Base-by-base conservation (phyloP, 2,888 invertebrate genomes). In the Coenonympha arcania region DNA sequence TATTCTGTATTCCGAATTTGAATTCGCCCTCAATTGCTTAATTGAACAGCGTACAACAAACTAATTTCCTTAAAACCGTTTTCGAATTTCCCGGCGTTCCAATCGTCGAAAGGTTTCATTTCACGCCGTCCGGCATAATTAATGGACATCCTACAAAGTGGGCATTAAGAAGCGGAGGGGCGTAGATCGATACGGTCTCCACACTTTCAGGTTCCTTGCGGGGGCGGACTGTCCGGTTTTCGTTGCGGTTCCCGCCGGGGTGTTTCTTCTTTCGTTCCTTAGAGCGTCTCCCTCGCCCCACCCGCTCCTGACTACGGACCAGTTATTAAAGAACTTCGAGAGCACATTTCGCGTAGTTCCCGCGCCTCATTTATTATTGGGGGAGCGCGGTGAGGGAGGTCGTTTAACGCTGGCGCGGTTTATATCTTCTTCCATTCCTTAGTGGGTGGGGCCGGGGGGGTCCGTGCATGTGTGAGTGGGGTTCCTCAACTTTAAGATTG, bases 261-360 rank as follows among this genome's bases (percentile, higher is more conserved):
- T 61, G 74, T 79, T 83, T 81, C 84, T 84, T 84, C 82, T 80
- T 73, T 71, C 73, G 73, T 76, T 83, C 80, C 82, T 83, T 83
- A 69, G 70, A 69, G 69, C 68, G 62, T 64, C 59, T 54, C 52
- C 69, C 69, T 61, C 62, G 48, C 45, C 50, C 50, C 52, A 19
- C 52, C 58, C 61, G 49, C 64, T 62, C 53, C 50, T 54, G 45
- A 60, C 53, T 55, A 52, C 64, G 61, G 61, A 18, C 83, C 79
- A 81, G 55, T 62, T 58, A 57, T 59, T 18, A 53, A 60, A 64
- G 81, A 78, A 61, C 83, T 69, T 61, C 57, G 65, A 62, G 68
- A 74, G 68, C 72, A 72, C 70, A 69, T 68, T 66, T 57, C 60
- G 54, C 46, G 56, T 57, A 50, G 56, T 66, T 58, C 48, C 61